Evolutionary conservation across 2,888 invertebrate genomes (phyloP).

Genomic region (Sialis lutaria): DNA sequence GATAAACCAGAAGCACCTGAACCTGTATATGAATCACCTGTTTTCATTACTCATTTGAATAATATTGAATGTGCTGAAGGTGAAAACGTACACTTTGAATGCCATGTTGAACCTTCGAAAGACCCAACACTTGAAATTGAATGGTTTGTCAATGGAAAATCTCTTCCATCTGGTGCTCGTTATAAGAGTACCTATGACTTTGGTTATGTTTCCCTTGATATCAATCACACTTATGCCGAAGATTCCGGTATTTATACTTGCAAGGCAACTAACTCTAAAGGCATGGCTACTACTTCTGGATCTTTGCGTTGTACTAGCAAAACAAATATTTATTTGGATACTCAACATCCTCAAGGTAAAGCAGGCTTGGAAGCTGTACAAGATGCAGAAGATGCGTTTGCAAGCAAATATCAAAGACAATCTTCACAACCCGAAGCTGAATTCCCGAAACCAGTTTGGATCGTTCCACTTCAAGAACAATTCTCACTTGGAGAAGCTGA

Average conservation of each 20-base stretch:
- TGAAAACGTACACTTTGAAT: conserved; percentile 78
- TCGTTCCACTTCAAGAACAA: conserved; percentile 63
- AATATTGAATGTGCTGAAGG: conserved; percentile 79
- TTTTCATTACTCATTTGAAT: conserved; percentile 80
- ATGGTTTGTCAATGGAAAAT: conserved; percentile 90
- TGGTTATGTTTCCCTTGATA: conserved; percentile 84
- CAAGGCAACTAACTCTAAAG: conserved; percentile 76
- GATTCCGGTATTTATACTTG: conserved; percentile 87
- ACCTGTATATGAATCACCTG: conserved; percentile 65
- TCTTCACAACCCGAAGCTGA: conserved; percentile 53
- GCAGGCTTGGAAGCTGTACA: conserved; percentile 78
- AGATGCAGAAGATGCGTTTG: conserved; percentile 70
- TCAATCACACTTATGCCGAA: conserved; percentile 73
- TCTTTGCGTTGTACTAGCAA: conserved; percentile 71
- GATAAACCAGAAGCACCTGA: conserved; percentile 52
- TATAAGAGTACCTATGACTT: conserved; percentile 91
- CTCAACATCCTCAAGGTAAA: conserved; percentile 89
- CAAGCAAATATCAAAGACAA: conserved; percentile 51
- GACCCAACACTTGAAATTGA: conserved; percentile 83
- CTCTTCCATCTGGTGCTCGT: conserved; percentile 72
- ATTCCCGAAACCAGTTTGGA: conserved; percentile 75
- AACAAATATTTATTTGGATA: conserved; percentile 65
- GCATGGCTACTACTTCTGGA: conserved; percentile 79
- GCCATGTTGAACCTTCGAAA: conserved; percentile 79
- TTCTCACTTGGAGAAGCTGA: conserved; percentile 68